Conservation (phyloP, 2,888 invertebrate species). For the Drosophila borealis region DNA sequence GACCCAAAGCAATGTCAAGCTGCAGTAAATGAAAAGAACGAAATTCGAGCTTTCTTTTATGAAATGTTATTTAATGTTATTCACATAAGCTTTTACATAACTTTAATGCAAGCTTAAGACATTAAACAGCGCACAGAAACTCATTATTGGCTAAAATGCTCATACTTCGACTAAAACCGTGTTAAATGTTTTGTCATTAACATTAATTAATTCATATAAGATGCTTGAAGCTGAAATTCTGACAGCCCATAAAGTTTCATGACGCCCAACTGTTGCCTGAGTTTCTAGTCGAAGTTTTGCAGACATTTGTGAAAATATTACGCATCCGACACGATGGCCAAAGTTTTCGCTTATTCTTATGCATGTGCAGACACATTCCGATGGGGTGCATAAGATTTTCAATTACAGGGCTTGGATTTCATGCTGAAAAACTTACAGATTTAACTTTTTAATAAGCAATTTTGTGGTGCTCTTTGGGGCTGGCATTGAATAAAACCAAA, state of each 20-base stretch:
- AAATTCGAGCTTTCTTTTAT: too few species aligned
- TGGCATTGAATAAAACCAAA: constrained; percentile 35
- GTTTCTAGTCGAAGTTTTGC: constrained; percentile 11
- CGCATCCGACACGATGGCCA: constrained; percentile 36
- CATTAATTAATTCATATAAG: constrained; percentile 36
- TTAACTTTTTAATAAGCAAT: constrained; percentile 47
- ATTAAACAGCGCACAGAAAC: too few species aligned
- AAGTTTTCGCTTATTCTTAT: constrained; percentile 25
- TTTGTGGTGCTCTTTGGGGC: constrained; percentile 12
- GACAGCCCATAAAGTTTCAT: constrained; percentile 16
- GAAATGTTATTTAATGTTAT: too few species aligned
- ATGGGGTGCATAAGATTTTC: constrained; percentile 23
- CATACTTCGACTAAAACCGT: neutral
- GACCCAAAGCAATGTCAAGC: too few species aligned
- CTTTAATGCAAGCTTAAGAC: too few species aligned
- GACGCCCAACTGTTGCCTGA: constrained; percentile 26
- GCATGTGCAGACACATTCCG: constrained; percentile 3
- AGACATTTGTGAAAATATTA: constrained; percentile 37
- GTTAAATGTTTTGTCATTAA: constrained; percentile 21
- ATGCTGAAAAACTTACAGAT: constrained; percentile 9
- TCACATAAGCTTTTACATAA: too few species aligned
- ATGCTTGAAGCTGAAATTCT: constrained; percentile 1
- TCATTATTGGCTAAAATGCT: constrained; percentile 1
- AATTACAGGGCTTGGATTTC: constrained; percentile 23
- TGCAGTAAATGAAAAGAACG: too few species aligned